phyloP scores from a whole-genome alignment of 2,113 vertebrate species.

The Tyto alba region DNA sequence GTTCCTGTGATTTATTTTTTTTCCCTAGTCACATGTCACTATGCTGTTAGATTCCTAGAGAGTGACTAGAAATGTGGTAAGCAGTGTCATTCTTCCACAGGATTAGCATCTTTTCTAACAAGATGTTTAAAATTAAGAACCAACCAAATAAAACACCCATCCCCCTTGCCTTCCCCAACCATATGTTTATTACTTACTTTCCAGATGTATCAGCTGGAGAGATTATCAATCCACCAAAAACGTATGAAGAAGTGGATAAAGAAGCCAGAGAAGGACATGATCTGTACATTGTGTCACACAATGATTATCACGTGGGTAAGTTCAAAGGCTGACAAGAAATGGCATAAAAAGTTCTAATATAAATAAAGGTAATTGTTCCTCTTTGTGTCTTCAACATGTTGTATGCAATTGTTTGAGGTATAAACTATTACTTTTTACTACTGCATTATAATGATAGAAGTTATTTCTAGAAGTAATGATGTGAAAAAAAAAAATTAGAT shows the following conservation, averaged over 20 bases:
- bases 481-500: not conserved
- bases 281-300: slow-evolving; percentile 76
- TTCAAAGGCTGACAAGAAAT: not conserved
- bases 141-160: not conserved
- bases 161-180: not conserved
- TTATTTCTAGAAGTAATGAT: not conserved
- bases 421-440: not conserved
- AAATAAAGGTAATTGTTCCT: not conserved
- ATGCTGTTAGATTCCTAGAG: not conserved
- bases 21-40: not conserved
- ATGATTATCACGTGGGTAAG: slow-evolving; percentile 74
- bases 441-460: not conserved
- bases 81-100: not conserved
- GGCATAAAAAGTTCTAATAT: not conserved
- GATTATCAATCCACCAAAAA: slow-evolving; percentile 81
- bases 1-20: not conserved
- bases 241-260: slow-evolving; percentile 69
- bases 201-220: slow-evolving; percentile 59
- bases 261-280: slow-evolving; percentile 75
- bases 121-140: not conserved
- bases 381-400: not conserved
- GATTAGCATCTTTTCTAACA: not conserved
- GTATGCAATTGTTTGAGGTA: not conserved
- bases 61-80: not conserved
- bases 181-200: not conserved